A percentile compares a stretch with the other conserved stretches of the same genome.
These are phyloP conservation scores for Protosalanx chinensis DNA, from an alignment of 2,797 vertebrate genomes.

Conservation along the genomic window DNA sequence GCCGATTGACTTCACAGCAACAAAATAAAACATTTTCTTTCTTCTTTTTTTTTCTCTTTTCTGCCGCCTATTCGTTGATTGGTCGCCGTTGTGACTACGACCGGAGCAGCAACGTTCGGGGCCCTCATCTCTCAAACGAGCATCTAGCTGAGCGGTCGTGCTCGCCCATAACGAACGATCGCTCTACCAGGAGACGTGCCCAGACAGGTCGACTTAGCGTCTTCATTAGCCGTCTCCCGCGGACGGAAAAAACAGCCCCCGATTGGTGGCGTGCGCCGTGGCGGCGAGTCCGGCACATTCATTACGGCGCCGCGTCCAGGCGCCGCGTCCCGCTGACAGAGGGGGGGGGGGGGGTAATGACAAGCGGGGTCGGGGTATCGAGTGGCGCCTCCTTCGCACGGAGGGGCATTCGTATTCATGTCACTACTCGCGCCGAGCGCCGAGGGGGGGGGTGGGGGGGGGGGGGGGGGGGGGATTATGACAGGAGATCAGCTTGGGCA, in stretches of 20 bases:
- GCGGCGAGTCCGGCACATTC: slow-evolving; percentile 59
- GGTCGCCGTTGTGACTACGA: slow-evolving; percentile 47
- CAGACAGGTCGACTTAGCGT: slow-evolving; percentile 52
- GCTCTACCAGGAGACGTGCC: slow-evolving; percentile 57
- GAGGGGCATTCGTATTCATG: slow-evolving; percentile 61
- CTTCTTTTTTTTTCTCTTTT: too few species aligned
- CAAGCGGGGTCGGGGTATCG: slow-evolving; percentile 60
- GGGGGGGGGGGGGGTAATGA: slow-evolving; percentile 55
- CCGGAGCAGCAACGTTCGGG: slow-evolving; percentile 41
- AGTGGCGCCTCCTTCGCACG: slow-evolving; percentile 39
- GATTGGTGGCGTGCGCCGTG: slow-evolving; percentile 62
- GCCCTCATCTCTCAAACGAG: slow-evolving; percentile 54
- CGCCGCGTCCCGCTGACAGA: slow-evolving; percentile 56
- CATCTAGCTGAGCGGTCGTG: slow-evolving; percentile 55
- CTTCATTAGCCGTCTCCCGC: slow-evolving; percentile 56
- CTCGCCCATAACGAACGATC: slow-evolving; percentile 57
- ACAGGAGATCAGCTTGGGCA: slow-evolving; percentile 42
- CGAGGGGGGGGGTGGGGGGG: slow-evolving; percentile 26
- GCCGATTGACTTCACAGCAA: slow-evolving; percentile 68
- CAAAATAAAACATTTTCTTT: slow-evolving; percentile 62
- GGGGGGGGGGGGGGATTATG: slow-evolving; percentile 35
- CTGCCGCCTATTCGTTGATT: slow-evolving; percentile 58
- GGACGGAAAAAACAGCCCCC: slow-evolving; percentile 48
- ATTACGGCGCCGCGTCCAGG: slow-evolving; percentile 57
- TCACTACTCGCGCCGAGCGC: slow-evolving; percentile 39